These are phyloP conservation scores for Salvelinus sp. DNA, from an alignment of 2,113 vertebrate genomes.

Conservation along the genomic window DNA sequence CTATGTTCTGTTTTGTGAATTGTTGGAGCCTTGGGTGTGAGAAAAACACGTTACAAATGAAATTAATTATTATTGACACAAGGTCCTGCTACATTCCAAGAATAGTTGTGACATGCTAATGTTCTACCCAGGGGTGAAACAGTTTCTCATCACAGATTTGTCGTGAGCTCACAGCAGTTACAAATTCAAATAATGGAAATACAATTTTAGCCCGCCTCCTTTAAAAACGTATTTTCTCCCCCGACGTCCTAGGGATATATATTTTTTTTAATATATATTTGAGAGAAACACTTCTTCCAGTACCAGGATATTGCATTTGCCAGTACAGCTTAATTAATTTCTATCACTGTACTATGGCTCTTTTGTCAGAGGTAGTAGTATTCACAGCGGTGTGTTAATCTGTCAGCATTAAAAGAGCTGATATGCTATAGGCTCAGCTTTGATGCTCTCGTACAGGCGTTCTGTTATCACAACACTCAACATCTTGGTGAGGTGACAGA, in stretches of 20 bases:
- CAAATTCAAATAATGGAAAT: not conserved
- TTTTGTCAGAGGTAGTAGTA: not conserved
- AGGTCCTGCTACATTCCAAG: not conserved
- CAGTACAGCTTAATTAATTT: conserved; percentile 11
- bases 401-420: conserved; percentile 10
- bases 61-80: too few relatives aligned
- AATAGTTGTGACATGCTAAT: not conserved
- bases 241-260: not conserved
- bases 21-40: too few relatives aligned
- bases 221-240: too few relatives aligned
- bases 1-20: too few relatives aligned
- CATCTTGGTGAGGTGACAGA: conserved; percentile 28
- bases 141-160: not conserved
- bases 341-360: not conserved
- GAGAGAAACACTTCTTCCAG: conserved; percentile 5
- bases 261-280: not conserved
- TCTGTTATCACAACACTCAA: conserved; percentile 37
- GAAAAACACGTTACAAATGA: too few relatives aligned
- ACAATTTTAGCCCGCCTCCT: too few relatives aligned
- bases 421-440: conserved; percentile 20
- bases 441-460: conserved; percentile 20
- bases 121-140: not conserved
- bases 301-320: not conserved
- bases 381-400: conserved; percentile 2
- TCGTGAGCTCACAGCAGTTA: not conserved